These are phyloP conservation scores for Scaptomyza montana DNA, from an alignment of 1,140 invertebrate species.

Conservation along the genomic window DNA sequence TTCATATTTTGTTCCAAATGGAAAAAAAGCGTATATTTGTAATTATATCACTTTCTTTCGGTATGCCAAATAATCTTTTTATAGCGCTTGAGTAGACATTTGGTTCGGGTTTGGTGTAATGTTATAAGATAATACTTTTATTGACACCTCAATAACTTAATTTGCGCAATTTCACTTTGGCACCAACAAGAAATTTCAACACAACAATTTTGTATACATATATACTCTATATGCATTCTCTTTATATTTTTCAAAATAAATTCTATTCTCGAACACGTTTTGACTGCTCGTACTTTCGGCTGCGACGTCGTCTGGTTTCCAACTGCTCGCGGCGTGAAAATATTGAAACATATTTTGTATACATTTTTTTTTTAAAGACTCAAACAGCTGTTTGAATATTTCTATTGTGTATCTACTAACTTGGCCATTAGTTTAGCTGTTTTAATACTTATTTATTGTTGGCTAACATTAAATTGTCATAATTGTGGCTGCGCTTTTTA, in stretches of 20 bases:
- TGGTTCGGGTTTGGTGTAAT: neutral
- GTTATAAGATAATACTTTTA: neutral
- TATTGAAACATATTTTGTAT: slow-evolving; percentile 49
- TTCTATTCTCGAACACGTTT: slow-evolving; percentile 19
- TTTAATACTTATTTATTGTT: neutral
- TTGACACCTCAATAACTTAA: slow-evolving; percentile 1
- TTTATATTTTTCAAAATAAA: slow-evolving; percentile 8
- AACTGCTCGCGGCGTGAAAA: slow-evolving; percentile 51
- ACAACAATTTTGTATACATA: slow-evolving; percentile 32
- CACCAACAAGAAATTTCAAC: neutral
- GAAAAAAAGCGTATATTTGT: slow-evolving; percentile 42
- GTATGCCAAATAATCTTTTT: slow-evolving; percentile 39
- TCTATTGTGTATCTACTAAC: neutral
- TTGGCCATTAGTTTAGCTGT: neutral
- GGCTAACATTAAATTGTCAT: no score
- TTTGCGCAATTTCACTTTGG: neutral
- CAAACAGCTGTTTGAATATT: slow-evolving; percentile 30
- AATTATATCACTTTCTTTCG: slow-evolving; percentile 70
- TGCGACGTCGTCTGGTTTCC: slow-evolving; percentile 54
- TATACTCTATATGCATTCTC: slow-evolving; percentile 27
- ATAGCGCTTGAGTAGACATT: slow-evolving; percentile 2
- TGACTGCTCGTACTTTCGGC: slow-evolving; percentile 26
- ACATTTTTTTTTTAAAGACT: slow-evolving; percentile 17
- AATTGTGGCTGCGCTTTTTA: no score
- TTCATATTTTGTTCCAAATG: slow-evolving; percentile 59